Percentiles rank a stretch among this genome's conserved stretches.
These are phyloP conservation scores for Andinoacara biseriatus DNA, from an alignment of 2,113 vertebrate species.

Conservation along the genomic window DNA sequence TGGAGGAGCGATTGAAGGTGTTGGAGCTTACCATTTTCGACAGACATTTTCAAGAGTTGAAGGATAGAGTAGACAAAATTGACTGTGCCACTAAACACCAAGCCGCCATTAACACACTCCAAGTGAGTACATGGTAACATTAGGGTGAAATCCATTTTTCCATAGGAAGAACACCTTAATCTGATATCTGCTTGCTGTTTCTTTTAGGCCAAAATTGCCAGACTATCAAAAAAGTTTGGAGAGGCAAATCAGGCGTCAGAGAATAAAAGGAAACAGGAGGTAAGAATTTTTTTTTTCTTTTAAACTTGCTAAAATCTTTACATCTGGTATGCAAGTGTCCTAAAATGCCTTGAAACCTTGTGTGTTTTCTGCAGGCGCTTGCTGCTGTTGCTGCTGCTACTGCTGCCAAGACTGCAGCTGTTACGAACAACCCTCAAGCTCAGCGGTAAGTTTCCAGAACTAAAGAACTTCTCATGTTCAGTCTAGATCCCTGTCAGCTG, in stretches of 20 bases:
- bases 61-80: constrained; percentile 90
- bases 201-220: constrained; percentile 90
- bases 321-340: background rate
- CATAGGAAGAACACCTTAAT: background rate
- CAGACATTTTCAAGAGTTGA: constrained; percentile 88
- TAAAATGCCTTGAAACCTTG: background rate
- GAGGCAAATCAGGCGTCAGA: constrained; percentile 88
- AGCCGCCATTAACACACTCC: constrained; percentile 87
- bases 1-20: constrained; percentile 87
- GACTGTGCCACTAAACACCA: constrained; percentile 92
- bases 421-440: constrained; percentile 50
- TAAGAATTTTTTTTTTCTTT: constrained; percentile 56
- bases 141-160: background rate
- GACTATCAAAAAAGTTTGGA: constrained; percentile 94
- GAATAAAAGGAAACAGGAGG: constrained; percentile 92
- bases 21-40: constrained; percentile 90
- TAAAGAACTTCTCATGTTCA: background rate
- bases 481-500: background rate
- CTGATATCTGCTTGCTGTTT: background rate
- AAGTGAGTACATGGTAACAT: constrained; percentile 78
- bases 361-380: constrained; percentile 50
- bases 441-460: constrained; percentile 70
- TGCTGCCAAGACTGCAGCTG: constrained; percentile 56
- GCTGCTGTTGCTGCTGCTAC: constrained; percentile 38
- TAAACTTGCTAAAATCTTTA: background rate